Evolutionary conservation across 2,888 invertebrate genomes (phyloP).

Genomic region (Creontiades dilutus): DNA sequence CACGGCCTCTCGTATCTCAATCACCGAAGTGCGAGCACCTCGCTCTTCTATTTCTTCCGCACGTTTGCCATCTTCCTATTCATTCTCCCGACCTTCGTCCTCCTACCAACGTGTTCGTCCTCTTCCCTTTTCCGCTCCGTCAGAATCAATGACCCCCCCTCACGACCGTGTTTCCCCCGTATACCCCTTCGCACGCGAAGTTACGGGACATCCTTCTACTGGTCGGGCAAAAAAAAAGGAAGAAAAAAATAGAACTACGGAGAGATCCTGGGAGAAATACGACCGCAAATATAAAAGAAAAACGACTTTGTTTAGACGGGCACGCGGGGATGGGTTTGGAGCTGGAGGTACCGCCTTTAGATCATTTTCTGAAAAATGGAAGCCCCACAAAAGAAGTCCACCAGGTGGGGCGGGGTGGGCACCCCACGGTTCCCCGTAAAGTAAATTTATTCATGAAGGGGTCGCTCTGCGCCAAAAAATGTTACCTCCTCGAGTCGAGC

Average conservation of each 20-base stretch:
- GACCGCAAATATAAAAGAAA: slow-evolving; percentile 53
- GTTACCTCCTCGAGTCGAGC: not conserved
- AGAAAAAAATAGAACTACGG: not conserved
- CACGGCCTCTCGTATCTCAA: no score
- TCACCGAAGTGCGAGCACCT: no score
- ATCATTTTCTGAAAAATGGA: slow-evolving; percentile 63
- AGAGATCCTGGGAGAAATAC: slow-evolving; percentile 22
- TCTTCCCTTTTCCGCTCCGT: not conserved
- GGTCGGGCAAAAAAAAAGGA: not conserved
- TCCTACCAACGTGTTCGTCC: not conserved
- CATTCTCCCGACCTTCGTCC: no score
- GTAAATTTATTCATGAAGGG: slow-evolving; percentile 54
- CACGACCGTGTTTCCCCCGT: not conserved
- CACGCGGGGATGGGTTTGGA: not conserved
- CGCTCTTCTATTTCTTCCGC: no score
- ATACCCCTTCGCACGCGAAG: not conserved
- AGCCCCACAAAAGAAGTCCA: slow-evolving; percentile 38
- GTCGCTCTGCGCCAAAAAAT: not conserved
- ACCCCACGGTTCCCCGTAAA: not conserved
- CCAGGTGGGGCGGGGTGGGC: not conserved
- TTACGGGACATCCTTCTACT: not conserved
- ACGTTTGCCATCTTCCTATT: no score
- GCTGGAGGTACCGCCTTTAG: slow-evolving; percentile 2
- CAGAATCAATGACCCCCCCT: not conserved
- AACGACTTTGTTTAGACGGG: slow-evolving; percentile 62